Evolutionary conservation across 1,140 invertebrate genomes (phyloP), one percentile per base, ranked within the genome.

Genomic region (Orchestia grillus): DNA sequence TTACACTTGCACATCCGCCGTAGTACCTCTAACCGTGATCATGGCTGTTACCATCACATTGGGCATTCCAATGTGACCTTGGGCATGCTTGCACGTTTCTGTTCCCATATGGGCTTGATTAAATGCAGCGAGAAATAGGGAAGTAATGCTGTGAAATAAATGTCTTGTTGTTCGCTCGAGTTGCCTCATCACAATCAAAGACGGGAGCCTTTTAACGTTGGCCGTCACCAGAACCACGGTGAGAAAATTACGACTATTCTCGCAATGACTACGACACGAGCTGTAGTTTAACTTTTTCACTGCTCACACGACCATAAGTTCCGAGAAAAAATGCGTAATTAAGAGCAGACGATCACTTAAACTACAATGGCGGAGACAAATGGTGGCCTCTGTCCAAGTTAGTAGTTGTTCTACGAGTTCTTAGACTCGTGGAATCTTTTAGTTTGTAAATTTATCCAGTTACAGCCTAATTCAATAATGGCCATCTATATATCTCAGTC

Each of bases 351-450:
- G 40, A 94, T 47, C 44, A 44, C 44, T 45, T 40, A 94, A 94
- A 40, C 43, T 44, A 15, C 44, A 19, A 45, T n/a, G 44, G 92
- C 44, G 44, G 23, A 47, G 43, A 94, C 92, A 94, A 94, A 45
- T 94, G 43, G 44, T 45, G 43, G 92, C 92, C 95, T 57, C n/a
- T 47, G 53, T 87, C 62, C 87, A 62, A 95, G 43, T 77, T 47
- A 44, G 87, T 53, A 28, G 97, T 97, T 90, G 8, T 44, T 90
- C 28, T 41, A 90, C 43, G 88, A 90, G 41, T 41, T 42, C 36
- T 43, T 23, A 77, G 15, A 77, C 11, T 36, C 15, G 3, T 15
- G 36, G 15, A 23, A 77, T 77, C 28, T 77, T 77, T 28, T 19
- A 77, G 28, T 23, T 77, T 36, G 3, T 77, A 77, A 23, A 19